Conservation (phyloP, 35 echinoderm and acorn worm species). For the Lytechinus pictus region DNA sequence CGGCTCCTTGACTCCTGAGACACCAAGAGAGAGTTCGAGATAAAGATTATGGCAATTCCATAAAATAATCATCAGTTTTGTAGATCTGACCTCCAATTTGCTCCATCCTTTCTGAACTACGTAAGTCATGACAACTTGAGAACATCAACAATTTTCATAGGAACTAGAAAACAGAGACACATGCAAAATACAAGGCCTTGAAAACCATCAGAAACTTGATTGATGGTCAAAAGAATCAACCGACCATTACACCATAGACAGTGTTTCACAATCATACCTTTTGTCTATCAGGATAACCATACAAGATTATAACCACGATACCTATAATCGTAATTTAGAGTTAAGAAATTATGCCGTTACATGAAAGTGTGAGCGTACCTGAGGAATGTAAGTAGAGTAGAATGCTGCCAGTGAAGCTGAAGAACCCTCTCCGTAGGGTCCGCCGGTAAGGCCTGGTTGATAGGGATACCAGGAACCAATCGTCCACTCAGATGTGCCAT, state of each 20-base stretch:
- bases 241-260: no score
- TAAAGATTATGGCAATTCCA: no score
- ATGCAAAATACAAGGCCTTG: no score
- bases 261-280: no score
- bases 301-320: background rate
- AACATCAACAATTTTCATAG: no score
- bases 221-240: background rate
- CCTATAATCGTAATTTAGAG: background rate
- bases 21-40: background rate
- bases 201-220: background rate
- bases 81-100: no score
- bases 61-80: no score
- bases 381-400: constrained; percentile 90
- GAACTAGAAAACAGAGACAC: no score
- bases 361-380: constrained; percentile 54
- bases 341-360: background rate
- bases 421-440: constrained; percentile 92
- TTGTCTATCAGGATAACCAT: background rate
- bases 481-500: constrained; percentile 93
- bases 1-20: constrained; percentile 91
- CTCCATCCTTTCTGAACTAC: no score
- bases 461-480: constrained; percentile 92
- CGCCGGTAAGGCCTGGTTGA: constrained; percentile 88
- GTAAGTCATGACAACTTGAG: no score
- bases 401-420: constrained; percentile 95